Evolutionary conservation across 2,888 invertebrate species (phyloP), one percentile per base, ranked within the genome.

Genomic region (Blera fallax): DNA sequence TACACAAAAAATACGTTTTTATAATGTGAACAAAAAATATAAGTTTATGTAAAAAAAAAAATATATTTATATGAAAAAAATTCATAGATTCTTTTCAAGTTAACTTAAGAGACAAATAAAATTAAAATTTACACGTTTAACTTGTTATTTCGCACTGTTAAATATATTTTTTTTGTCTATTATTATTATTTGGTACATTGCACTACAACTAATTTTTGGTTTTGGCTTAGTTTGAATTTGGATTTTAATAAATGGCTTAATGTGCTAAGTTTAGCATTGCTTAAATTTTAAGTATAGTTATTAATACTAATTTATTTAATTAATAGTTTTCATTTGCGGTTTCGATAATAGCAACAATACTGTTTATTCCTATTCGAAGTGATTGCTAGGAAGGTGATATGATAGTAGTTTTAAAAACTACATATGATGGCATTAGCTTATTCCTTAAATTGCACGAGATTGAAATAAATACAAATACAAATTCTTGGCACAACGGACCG

Each of bases 201-300:
- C 74, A 76, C 79, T 84, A 84, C 29, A 45, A 79, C 79, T 79
- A 74, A 70, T 79, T 79, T 79, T 84, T 84, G 84, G 79, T 79
- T 79, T 77, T 72, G 58, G 85, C 62, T 81, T 76, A 77, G 65
- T 54, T 85, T 67, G 16, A 72, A 62, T 77, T 76, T 64, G 27
- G 52, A 54, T 48, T 81, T 72, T 29, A 14, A 37, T 76, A 56
- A 80, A 85, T 85, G 85, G 81, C 85, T 65, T 60, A 37, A 45
- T 72, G 50, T 45, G 37, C 64, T 79, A 79, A 70, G n/a, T 40
- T 73, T 73, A 69, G 69, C 73, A 50, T 74, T 56, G 60, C 64
- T 79, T 79, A 56, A 5, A 70, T 29, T 58, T 52, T 76, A 70
- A 65, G 56, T 56, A 64, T 65, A 60, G 21, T 40, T 52, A 54